phyloP scores from a whole-genome alignment of 2,797 vertebrate species.

The Tapera naevia region DNA sequence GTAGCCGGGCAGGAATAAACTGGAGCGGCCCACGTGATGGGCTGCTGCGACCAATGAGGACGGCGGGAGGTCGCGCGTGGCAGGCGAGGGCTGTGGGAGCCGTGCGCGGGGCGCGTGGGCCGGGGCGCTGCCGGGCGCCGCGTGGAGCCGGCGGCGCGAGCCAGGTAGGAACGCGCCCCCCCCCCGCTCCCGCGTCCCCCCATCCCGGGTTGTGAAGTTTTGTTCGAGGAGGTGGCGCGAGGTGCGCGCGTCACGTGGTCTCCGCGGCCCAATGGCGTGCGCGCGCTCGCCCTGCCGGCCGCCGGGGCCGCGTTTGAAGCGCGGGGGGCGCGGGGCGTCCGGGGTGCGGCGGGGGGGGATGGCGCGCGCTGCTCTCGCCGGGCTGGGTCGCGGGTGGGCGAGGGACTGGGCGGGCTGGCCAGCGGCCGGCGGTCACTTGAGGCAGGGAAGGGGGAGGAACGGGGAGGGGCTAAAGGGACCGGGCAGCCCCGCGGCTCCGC shows the following conservation, averaged over 20 bases:
- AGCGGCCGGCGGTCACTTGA: background rate
- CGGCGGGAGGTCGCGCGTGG: slow-evolving; percentile 20
- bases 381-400: background rate
- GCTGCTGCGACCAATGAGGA: slow-evolving; percentile 2
- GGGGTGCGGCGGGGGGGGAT: background rate
- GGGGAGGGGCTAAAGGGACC: background rate
- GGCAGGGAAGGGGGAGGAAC: background rate
- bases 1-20: background rate
- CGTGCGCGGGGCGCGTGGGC: slow-evolving; percentile 3
- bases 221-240: slow-evolving; percentile 25
- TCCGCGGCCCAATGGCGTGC: slow-evolving; percentile 6
- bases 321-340: background rate
- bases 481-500: background rate
- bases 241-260: slow-evolving; percentile 31
- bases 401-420: background rate
- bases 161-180: background rate
- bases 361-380: too few relatives aligned
- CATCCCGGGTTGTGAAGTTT: background rate
- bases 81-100: slow-evolving; percentile 41
- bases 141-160: background rate
- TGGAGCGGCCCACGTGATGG: slow-evolving; percentile 18
- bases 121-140: background rate
- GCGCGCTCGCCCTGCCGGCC: background rate
- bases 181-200: background rate
- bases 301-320: background rate